Evolutionary conservation across 2,888 invertebrate species (phyloP).

Genomic region (Acanthoscelides obtectus): DNA sequence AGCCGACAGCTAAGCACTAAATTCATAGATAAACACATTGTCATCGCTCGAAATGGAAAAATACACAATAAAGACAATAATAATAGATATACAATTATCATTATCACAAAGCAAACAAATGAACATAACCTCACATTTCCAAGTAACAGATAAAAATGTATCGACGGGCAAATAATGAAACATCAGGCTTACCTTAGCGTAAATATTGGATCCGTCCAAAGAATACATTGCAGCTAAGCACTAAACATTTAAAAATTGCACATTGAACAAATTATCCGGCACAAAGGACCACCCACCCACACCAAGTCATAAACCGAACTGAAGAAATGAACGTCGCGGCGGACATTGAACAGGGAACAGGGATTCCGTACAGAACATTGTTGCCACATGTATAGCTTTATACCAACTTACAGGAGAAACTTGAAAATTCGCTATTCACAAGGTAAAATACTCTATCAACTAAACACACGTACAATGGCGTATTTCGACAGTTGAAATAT

Average conservation of each 20-base stretch:
- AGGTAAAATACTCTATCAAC: no score
- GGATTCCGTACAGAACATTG: slow-evolving; percentile 1
- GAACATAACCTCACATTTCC: slow-evolving; percentile 16
- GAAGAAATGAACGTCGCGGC: slow-evolving; percentile 8
- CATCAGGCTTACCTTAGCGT: slow-evolving; percentile 26
- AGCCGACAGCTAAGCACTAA: background rate
- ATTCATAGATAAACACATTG: background rate
- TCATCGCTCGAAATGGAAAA: background rate
- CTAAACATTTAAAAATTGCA: slow-evolving; percentile 21
- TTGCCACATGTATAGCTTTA: background rate
- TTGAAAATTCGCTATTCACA: no score
- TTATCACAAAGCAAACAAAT: slow-evolving; percentile 1
- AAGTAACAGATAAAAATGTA: slow-evolving; percentile 5
- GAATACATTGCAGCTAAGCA: slow-evolving; percentile 29
- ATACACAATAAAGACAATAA: background rate
- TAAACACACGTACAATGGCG: no score
- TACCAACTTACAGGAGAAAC: background rate
- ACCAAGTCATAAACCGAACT: slow-evolving; percentile 14
- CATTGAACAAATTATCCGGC: slow-evolving; percentile 8
- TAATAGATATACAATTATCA: background rate
- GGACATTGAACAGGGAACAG: slow-evolving; percentile 10
- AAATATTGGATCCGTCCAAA: slow-evolving; percentile 30
- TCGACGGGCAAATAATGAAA: background rate
- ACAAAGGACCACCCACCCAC: slow-evolving; percentile 7
- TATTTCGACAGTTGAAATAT: no score